Conservation (phyloP, 1,140 invertebrate species). For the Acromyrmex charruanus region DNA sequence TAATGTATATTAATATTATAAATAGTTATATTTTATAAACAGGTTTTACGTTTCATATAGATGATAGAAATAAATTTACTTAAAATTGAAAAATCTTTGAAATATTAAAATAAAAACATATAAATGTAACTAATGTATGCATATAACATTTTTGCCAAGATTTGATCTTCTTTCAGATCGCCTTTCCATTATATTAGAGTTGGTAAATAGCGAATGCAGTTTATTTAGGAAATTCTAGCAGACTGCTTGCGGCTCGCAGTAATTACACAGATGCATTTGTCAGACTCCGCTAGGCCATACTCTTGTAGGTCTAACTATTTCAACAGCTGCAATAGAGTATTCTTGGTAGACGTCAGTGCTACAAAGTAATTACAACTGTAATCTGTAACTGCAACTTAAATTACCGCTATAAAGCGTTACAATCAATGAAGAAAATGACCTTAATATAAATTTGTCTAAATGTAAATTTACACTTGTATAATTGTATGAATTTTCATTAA, state of each 20-base stretch:
- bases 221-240: conserved; percentile 42
- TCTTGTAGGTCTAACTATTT: conserved; percentile 49
- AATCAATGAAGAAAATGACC: conserved; percentile 20
- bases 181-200: conserved; percentile 26
- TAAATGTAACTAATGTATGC: neutral
- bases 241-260: conserved; percentile 24
- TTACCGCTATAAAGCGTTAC: neutral
- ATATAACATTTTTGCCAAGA: neutral
- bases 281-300: conserved; percentile 43
- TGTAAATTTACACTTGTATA: neutral
- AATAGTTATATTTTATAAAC: neutral
- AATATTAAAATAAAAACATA: neutral
- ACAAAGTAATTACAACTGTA: conserved; percentile 50
- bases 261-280: conserved; percentile 60
- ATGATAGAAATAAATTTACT: neutral
- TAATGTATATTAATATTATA: neutral
- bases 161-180: neutral
- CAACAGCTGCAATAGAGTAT: conserved; percentile 52
- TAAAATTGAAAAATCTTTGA: neutral
- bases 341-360: conserved; percentile 40
- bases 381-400: neutral
- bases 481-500: neutral
- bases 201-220: conserved; percentile 21
- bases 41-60: neutral
- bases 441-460: no score